These are phyloP conservation scores for Scarus forsteni DNA, from an alignment of 2,797 vertebrate genomes.

Conservation along the genomic window DNA sequence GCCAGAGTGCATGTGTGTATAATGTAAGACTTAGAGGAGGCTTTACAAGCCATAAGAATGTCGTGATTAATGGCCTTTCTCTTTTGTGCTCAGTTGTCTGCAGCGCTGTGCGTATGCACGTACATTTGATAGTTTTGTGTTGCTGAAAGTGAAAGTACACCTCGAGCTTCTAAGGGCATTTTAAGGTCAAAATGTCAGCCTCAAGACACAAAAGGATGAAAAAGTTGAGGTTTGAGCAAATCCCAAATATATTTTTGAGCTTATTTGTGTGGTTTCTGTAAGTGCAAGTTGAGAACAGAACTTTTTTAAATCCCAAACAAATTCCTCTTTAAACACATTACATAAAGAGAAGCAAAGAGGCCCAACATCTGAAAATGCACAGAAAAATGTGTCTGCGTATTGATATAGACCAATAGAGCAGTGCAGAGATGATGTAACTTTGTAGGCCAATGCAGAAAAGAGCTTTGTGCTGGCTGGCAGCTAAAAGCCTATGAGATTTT, in stretches of 20 bases:
- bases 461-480: too few species aligned
- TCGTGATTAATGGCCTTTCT: slow-evolving; percentile 59
- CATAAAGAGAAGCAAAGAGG: too few species aligned
- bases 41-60: slow-evolving; percentile 47
- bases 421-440: too few species aligned
- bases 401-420: too few species aligned
- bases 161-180: background rate
- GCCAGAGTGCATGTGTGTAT: slow-evolving; percentile 28
- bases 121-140: slow-evolving; percentile 6
- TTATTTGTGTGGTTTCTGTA: background rate
- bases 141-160: background rate
- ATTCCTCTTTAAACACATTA: too few species aligned
- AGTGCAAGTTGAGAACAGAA: background rate
- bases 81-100: slow-evolving; percentile 39
- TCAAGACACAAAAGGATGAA: background rate
- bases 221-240: background rate
- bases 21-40: slow-evolving; percentile 32
- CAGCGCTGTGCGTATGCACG: slow-evolving; percentile 8
- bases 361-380: too few species aligned
- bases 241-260: background rate
- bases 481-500: too few species aligned
- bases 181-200: slow-evolving; percentile 6
- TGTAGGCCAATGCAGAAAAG: too few species aligned
- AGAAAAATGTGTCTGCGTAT: too few species aligned
- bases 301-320: background rate